phyloP scores from a whole-genome alignment of 2,888 invertebrate genomes.

The Cheilosia urbana region DNA sequence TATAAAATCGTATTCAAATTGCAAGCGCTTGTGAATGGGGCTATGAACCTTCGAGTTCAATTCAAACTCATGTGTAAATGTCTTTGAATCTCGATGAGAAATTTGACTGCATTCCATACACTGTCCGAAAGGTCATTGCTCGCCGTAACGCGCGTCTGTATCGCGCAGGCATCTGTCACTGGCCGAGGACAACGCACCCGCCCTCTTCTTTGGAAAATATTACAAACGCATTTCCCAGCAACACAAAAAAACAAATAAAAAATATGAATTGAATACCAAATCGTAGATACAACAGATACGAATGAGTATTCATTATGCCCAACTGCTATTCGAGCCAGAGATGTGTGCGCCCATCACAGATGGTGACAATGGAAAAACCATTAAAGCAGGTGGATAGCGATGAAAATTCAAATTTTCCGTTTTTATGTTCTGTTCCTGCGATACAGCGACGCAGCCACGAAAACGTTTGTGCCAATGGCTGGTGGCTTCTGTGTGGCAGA shows the following conservation, averaged over 20 bases:
- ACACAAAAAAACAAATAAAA: background rate
- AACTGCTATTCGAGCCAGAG: background rate
- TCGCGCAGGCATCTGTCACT: constrained; percentile 3
- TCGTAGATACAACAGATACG: constrained; percentile 8
- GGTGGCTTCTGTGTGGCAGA: background rate
- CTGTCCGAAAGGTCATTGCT: too few relatives aligned
- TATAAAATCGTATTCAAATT: too few relatives aligned
- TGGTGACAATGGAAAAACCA: constrained; percentile 10
- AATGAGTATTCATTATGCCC: background rate
- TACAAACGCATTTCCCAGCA: constrained; percentile 28
- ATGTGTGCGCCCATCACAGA: constrained; percentile 6
- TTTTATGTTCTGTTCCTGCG: constrained; percentile 14
- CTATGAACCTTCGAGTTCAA: too few relatives aligned
- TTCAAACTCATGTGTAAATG: too few relatives aligned
- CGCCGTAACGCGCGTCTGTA: background rate
- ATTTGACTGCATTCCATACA: too few relatives aligned
- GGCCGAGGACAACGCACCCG: background rate
- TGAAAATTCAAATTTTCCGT: constrained; percentile 37
- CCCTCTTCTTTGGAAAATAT: background rate
- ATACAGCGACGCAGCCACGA: background rate
- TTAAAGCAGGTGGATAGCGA: background rate
- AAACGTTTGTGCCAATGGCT: background rate
- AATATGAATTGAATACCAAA: constrained; percentile 43
- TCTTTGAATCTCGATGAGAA: too few relatives aligned
- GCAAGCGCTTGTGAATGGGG: too few relatives aligned